Base-by-base conservation (phyloP, 1,140 invertebrate species). In the Drosophila paulistorum region DNA sequence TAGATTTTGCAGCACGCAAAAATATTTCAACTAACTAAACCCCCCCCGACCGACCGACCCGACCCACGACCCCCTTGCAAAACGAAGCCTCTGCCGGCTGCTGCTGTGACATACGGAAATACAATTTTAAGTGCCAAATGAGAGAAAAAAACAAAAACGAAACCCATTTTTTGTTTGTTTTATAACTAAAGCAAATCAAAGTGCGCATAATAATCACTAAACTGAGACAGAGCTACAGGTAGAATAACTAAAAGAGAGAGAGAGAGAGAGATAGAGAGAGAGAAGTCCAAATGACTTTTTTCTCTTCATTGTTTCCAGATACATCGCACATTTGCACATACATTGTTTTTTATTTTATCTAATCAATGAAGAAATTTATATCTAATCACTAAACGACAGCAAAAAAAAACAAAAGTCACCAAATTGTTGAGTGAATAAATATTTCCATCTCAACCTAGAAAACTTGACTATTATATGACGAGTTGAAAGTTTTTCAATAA, bases 301-400 rank as follows among this genome's bases (percentile, higher is more conserved):
- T 45, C 75, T 67, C 67, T 59, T 20, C 57, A 69, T 64, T 65
- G 68, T 30, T 51, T 54, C 10, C 45, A 51, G 45, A 51, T 51
- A 39, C 37, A 39, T 4, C 10, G 35, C 26, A 30, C 4, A 30
- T 30, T 2, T 17, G 1, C 5, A 48, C 42, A 48, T 48, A 48
- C 45, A 48, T 65, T 75, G 73, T 62, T 75, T 75, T 75, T 75
- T 74, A 76, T 77, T 87, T 87, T 87, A 87, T 87, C 84, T 87
- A 87, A 87, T 87, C 84, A 87, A 89, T 84, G 77, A 80, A 89
- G 74, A 81, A 89, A 89, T 87, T 80, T 87, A 84, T 87, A 87
- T 87, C 84, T 89, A 89, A 87, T 87, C 84, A 89, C 45, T 51
- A 77, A 70, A 69, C 48, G 59, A 68, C 77, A 77, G 74, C 77